phyloP scores from a whole-genome alignment of 2,888 invertebrate genomes.

The Tiliacea aurago region DNA sequence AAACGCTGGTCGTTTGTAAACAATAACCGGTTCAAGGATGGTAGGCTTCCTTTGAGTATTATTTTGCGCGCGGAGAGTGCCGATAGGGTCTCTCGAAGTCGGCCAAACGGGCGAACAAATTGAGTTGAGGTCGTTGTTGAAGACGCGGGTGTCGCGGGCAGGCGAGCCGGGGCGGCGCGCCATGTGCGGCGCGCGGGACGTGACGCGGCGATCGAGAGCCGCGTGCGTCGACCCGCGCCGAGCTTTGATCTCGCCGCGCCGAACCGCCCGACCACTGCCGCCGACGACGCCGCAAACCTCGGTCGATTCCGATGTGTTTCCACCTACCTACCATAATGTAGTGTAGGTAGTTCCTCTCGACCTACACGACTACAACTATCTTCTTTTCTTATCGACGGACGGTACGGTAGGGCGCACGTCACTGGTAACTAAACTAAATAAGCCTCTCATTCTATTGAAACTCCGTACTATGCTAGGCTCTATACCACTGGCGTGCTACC shows the following conservation, averaged over 20 bases:
- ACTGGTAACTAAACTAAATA: neutral
- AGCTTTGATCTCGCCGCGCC: conserved; percentile 85
- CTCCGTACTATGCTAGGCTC: neutral
- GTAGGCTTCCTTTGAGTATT: conserved; percentile 81
- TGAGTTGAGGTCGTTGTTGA: conserved; percentile 72
- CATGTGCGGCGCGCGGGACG: conserved; percentile 71
- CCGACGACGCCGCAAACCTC: conserved; percentile 71
- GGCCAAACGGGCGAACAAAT: conserved; percentile 78
- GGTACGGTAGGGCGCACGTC: neutral
- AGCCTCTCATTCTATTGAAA: neutral
- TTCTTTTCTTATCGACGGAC: conserved; percentile 1
- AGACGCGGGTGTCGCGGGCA: conserved; percentile 56
- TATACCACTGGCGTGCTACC: neutral
- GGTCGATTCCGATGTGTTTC: conserved; percentile 63
- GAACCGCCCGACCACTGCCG: conserved; percentile 59
- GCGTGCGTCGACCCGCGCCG: conserved; percentile 88
- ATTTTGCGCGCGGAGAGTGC: conserved; percentile 79
- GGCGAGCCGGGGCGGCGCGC: conserved; percentile 67
- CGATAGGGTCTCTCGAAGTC: conserved; percentile 67
- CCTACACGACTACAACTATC: conserved; percentile 16
- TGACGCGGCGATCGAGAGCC: conserved; percentile 78
- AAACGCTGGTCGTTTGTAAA: conserved; percentile 84
- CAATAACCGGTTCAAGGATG: conserved; percentile 85
- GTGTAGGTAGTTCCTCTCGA: conserved; percentile 31
- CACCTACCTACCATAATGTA: conserved; percentile 72